Percentiles rank a stretch among this genome's conserved stretches.
phyloP scores from a whole-genome alignment of 2,888 invertebrate genomes.

The Leptogaster cylindrica region DNA sequence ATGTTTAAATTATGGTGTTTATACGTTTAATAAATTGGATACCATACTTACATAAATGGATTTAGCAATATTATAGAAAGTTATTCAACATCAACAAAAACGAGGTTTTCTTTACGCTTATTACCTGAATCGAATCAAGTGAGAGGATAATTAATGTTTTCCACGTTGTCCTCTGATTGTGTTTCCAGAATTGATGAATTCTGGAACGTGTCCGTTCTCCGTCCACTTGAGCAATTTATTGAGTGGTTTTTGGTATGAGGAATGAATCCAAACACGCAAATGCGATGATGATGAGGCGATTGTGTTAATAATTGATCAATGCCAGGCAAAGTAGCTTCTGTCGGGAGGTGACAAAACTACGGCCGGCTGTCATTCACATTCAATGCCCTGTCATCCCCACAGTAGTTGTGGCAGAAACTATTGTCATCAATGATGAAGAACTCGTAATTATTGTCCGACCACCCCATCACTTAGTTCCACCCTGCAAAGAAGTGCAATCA shows the following conservation, averaged over 20 bases:
- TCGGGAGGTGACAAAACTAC: neutral
- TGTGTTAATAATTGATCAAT: constrained; percentile 45
- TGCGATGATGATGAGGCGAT: constrained; percentile 45
- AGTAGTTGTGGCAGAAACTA: neutral
- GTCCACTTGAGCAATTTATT: constrained; percentile 6
- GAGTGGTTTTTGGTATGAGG: constrained; percentile 4
- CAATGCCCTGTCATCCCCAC: constrained; percentile 24
- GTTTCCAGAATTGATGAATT: too few species aligned
- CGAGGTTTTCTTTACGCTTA: too few species aligned
- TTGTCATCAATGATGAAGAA: constrained; percentile 23
- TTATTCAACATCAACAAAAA: too few species aligned
- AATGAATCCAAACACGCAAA: constrained; percentile 47
- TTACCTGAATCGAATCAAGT: too few species aligned
- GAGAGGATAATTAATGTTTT: too few species aligned
- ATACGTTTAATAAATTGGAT: too few species aligned
- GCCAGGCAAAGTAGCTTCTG: neutral
- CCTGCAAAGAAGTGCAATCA: constrained; percentile 28
- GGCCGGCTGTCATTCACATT: constrained; percentile 13
- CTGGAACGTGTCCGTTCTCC: too few species aligned
- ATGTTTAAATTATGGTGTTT: too few species aligned
- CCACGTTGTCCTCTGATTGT: too few species aligned
- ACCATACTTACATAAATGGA: too few species aligned
- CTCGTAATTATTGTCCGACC: constrained; percentile 4
- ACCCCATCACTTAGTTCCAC: constrained; percentile 2
- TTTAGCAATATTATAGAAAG: too few species aligned